phyloP scores from a whole-genome alignment of 2,113 vertebrate species.

The Megaceryle maxima region DNA sequence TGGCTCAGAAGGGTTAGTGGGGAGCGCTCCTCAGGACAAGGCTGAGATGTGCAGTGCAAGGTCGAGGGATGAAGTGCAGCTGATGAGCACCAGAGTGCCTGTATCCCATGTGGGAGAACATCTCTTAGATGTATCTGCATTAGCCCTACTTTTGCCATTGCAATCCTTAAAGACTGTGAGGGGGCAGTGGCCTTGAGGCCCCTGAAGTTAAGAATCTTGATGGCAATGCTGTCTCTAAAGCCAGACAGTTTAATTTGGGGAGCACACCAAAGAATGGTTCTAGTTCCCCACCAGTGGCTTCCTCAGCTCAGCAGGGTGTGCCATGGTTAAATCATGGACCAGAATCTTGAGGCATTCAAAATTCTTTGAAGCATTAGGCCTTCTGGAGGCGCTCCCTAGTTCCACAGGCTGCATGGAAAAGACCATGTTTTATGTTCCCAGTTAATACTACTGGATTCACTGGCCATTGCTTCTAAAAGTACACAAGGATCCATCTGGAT shows the following conservation, averaged over 20 bases:
- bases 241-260: neutral
- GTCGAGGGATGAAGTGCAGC: neutral
- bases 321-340: neutral
- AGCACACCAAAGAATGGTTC: neutral
- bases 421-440: neutral
- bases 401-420: neutral
- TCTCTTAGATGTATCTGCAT: neutral
- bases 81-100: neutral
- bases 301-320: neutral
- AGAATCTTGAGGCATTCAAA: neutral
- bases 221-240: neutral
- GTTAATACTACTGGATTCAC: neutral
- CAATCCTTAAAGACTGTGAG: neutral
- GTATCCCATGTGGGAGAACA: fast-evolving
- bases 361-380: neutral
- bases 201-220: neutral
- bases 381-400: neutral
- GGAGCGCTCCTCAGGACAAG: neutral
- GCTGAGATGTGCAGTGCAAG: neutral
- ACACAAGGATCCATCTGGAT: neutral
- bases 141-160: neutral
- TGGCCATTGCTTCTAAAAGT: neutral
- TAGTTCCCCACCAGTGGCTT: neutral
- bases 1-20: neutral
- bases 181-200: neutral